Evolutionary conservation across 1,140 invertebrate genomes (phyloP), one percentile per base, ranked within the genome.

Genomic region (Neotoxoptera formosana): DNA sequence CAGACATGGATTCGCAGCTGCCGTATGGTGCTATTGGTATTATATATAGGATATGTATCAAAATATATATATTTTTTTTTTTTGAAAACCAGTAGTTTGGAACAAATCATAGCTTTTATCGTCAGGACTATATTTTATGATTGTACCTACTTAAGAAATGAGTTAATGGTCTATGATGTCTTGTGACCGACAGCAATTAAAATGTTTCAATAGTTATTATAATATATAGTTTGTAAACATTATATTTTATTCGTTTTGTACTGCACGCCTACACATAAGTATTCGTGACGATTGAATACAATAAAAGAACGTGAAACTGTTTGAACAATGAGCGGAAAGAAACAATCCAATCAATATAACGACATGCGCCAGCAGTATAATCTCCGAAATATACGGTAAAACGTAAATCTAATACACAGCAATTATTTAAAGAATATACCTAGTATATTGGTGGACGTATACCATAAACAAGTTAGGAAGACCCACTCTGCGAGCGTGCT

Each of bases 261-360:
- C 20, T n/a, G n/a, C 86, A 51, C 47, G 20, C 86, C 14, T n/a
- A n/a, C 14, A 36, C 34, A 47, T 34, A 51, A 30, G 36, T 51
- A 51, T 88, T 88, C 30, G 48, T 51, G 86, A 53, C 86, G n/a
- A 87, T 36, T 8, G 87, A 36, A 56, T 56, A 56, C 11, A 90
- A 53, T 51, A 60, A 60, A 89, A 89, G 21, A 14, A 36, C 51
- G 87, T 7, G 48, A 25, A 51, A 41, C 21, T 56, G 23, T 90
- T 90, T 90, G 51, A 56, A 56, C 51, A 90, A 90, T 30, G 34
- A 90, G 51, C 51, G 23, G 56, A 88, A 48, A 88, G 47, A 60
- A 53, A 53, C 7, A 21, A 76, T 36, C 34, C 30, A 90, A 90
- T 90, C 51, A 60, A 90, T 89, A 60, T 90, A 60, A 90, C 34